Percentiles rank a stretch among this genome's conserved stretches.
These are phyloP conservation scores for Odobenus rosmarus DNA, from an alignment of 2,113 vertebrate species.

Conservation along the genomic window DNA sequence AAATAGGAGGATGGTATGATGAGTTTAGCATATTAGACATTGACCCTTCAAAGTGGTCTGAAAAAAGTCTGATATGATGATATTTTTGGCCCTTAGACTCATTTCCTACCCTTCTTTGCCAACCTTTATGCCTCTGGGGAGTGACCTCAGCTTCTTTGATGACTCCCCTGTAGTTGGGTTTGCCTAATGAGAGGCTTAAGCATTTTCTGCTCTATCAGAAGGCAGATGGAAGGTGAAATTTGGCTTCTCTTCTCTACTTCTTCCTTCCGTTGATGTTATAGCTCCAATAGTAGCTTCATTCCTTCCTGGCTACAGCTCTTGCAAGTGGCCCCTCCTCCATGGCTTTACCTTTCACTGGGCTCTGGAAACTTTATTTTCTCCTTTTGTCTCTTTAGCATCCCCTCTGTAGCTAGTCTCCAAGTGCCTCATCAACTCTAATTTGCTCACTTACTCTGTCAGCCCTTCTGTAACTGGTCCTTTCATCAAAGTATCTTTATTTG, in stretches of 20 bases:
- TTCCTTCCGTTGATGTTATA: background rate
- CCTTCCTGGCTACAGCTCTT: background rate
- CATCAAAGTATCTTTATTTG: conserved; percentile 22
- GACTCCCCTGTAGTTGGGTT: background rate
- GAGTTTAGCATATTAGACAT: background rate
- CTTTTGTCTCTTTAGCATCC: background rate
- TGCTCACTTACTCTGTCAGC: background rate
- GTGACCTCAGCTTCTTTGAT: background rate
- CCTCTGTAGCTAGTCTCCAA: background rate
- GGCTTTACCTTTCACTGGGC: background rate
- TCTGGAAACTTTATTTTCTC: conserved; percentile 1
- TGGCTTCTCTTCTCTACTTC: background rate
- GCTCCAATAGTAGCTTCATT: background rate
- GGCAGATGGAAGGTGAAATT: background rate
- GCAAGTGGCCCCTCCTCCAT: background rate
- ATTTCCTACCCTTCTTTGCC: background rate
- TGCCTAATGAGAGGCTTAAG: background rate
- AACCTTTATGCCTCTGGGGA: background rate
- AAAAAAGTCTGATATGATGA: background rate
- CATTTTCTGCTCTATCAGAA: background rate
- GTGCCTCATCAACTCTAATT: background rate
- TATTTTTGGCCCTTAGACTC: background rate
- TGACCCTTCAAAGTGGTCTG: background rate
- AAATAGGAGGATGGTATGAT: background rate
- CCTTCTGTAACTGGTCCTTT: background rate